phyloP scores from a whole-genome alignment of 2,888 invertebrate genomes.

The Himalopsyche anomala region DNA sequence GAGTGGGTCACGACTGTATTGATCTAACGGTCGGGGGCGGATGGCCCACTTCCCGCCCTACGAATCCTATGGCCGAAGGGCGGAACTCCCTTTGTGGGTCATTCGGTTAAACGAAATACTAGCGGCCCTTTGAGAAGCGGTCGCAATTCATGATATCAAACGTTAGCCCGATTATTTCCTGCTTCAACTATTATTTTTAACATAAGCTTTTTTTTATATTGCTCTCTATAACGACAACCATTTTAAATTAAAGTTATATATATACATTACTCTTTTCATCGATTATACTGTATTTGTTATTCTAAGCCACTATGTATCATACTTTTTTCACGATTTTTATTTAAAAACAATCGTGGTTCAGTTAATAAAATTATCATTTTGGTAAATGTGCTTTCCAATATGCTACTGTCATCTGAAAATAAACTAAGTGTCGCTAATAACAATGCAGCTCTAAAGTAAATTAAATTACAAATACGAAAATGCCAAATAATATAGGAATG shows the following conservation, averaged over 20 bases:
- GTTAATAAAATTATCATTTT: too few species aligned
- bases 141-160: not conserved
- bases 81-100: constrained; percentile 52
- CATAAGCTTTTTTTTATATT: constrained; percentile 1
- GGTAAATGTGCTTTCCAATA: too few species aligned
- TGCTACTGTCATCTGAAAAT: too few species aligned
- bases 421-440: too few species aligned
- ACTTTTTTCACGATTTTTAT: too few species aligned
- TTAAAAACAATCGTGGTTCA: too few species aligned
- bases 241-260: not conserved
- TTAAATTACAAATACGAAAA: too few species aligned
- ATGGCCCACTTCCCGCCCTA: constrained; percentile 66
- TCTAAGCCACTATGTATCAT: too few species aligned
- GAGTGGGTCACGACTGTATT: constrained; percentile 69
- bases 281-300: too few species aligned
- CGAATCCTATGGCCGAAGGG: constrained; percentile 15
- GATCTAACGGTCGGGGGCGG: constrained; percentile 67
- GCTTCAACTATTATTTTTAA: constrained; percentile 4
- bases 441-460: too few species aligned
- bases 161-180: not conserved
- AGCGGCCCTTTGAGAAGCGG: constrained; percentile 33
- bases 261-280: not conserved
- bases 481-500: too few species aligned
- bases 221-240: not conserved
- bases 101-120: constrained; percentile 36